A percentile compares a stretch with the other conserved stretches of the same genome.
Evolutionary conservation across 2,113 vertebrate species (phyloP).

Genomic region (Phrynocephalus versicolor): DNA sequence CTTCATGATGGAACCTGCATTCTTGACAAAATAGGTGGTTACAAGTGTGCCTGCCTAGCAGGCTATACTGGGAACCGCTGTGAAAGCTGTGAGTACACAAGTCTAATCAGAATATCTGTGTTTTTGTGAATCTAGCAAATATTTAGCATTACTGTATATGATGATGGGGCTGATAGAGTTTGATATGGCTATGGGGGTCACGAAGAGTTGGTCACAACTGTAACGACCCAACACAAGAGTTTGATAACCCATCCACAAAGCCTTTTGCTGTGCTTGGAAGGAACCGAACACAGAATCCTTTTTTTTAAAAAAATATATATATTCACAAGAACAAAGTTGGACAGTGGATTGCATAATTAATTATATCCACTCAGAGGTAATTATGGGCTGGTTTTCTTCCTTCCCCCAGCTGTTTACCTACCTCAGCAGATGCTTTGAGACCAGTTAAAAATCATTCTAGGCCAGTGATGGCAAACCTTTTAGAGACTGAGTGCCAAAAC

Average conservation of each 20-base stretch:
- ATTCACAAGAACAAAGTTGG: background rate
- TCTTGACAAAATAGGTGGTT: constrained; percentile 80
- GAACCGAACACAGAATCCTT: background rate
- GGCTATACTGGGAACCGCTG: constrained; percentile 92
- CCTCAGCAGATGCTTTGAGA: background rate
- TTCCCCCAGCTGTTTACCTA: background rate
- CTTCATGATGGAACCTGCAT: constrained; percentile 93
- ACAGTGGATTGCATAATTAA: background rate
- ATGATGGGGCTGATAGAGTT: constrained; percentile 16
- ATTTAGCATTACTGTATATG: background rate
- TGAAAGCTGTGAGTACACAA: constrained; percentile 86
- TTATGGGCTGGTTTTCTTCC: background rate
- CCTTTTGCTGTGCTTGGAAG: background rate
- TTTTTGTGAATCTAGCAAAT: background rate
- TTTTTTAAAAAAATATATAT: background rate
- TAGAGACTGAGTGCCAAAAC: too few species aligned
- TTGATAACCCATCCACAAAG: background rate
- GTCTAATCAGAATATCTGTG: background rate
- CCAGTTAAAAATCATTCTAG: background rate
- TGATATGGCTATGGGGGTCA: too few species aligned
- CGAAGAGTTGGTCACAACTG: too few species aligned
- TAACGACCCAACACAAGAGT: too few species aligned
- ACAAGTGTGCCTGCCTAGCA: constrained; percentile 91
- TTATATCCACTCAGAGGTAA: background rate
- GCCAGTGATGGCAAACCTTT: too few species aligned